phyloP scores from a whole-genome alignment of 2,113 vertebrate species.

The Heterocephalus glaber region DNA sequence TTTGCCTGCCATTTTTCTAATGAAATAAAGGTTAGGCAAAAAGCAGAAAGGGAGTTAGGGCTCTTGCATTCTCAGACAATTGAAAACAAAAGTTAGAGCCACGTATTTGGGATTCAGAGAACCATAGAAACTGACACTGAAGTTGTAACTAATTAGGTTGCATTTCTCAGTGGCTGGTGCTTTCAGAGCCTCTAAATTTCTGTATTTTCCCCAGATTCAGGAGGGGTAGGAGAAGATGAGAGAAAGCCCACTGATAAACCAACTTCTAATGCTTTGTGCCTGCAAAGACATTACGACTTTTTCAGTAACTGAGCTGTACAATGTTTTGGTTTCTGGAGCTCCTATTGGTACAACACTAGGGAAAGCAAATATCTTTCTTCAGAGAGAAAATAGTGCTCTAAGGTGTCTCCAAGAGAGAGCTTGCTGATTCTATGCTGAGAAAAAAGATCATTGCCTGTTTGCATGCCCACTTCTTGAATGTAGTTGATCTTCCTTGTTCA shows the following conservation, averaged over 20 bases:
- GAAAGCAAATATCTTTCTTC: constrained; percentile 76
- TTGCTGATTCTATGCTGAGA: constrained; percentile 73
- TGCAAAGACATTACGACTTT: constrained; percentile 64
- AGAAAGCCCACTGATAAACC: constrained; percentile 5
- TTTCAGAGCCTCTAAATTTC: constrained; percentile 60
- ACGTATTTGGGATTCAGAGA: constrained; percentile 28
- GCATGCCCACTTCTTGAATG: background rate
- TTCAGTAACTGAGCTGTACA: constrained; percentile 33
- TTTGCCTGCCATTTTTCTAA: constrained; percentile 50
- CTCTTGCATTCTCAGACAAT: constrained; percentile 3
- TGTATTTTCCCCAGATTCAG: background rate
- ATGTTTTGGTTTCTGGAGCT: constrained; percentile 66
- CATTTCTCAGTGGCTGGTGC: background rate
- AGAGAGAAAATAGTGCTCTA: constrained; percentile 70
- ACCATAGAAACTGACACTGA: constrained; percentile 30
- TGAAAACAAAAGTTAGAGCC: constrained; percentile 21
- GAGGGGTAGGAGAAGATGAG: background rate
- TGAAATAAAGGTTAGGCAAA: background rate
- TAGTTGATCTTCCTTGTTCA: constrained; percentile 55
- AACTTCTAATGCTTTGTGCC: constrained; percentile 43
- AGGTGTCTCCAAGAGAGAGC: constrained; percentile 51
- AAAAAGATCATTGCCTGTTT: constrained; percentile 70
- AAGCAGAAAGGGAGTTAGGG: background rate
- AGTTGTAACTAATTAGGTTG: constrained; percentile 66
- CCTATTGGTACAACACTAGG: constrained; percentile 62